Percentiles rank a stretch among this genome's conserved stretches.
Evolutionary conservation across 2,113 vertebrate species (phyloP).

Genomic region (Psilopogon haemacephalus): DNA sequence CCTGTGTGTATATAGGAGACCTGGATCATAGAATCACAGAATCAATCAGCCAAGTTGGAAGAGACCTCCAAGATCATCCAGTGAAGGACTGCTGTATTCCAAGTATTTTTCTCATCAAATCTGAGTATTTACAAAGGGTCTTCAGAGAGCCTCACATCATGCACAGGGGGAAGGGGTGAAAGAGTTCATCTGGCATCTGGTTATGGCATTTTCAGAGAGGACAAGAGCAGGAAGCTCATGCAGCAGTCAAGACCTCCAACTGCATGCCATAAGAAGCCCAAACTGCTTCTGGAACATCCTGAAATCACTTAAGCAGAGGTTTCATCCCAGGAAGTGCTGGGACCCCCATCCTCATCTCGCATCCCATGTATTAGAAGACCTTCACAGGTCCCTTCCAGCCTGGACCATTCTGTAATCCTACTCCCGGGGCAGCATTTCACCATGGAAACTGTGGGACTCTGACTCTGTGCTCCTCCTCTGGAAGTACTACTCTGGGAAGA

Average conservation of each 20-base stretch:
- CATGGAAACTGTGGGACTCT: accelerated
- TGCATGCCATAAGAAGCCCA: accelerated
- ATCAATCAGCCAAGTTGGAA: too few relatives aligned
- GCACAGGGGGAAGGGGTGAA: background rate
- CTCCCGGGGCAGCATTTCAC: accelerated
- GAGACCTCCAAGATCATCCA: too few relatives aligned
- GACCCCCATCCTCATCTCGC: background rate
- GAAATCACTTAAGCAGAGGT: background rate
- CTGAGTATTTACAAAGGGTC: background rate
- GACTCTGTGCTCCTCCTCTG: background rate
- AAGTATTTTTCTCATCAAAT: constrained; percentile 20
- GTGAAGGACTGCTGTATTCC: constrained; percentile 10
- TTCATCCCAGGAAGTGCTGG: background rate
- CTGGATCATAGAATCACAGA: too few relatives aligned
- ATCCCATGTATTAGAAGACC: background rate
- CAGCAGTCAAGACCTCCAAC: background rate
- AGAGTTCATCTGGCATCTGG: background rate
- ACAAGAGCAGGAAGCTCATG: background rate
- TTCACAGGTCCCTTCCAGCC: too few relatives aligned
- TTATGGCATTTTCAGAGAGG: background rate
- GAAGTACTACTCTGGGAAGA: background rate
- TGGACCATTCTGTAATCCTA: too few relatives aligned
- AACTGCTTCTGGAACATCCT: background rate
- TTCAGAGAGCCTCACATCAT: background rate
- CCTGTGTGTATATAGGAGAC: background rate